Evolutionary conservation across 2,888 invertebrate species (phyloP), one percentile per base, ranked within the genome.

Genomic region (Clanis bilineata): DNA sequence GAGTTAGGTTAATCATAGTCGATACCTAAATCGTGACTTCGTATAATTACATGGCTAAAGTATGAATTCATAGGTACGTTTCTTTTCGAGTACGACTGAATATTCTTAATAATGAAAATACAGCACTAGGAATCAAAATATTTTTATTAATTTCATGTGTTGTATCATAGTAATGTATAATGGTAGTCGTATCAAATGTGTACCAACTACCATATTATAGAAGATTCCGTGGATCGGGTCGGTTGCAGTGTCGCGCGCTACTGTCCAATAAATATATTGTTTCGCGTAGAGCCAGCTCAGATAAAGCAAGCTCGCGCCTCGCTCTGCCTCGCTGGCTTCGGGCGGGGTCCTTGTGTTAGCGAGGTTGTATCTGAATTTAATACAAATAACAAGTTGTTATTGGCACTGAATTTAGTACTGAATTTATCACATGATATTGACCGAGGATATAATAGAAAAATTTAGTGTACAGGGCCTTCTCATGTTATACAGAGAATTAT

Each of bases 231-330:
- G 83, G 85, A 84, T 85, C 82, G 86, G 78, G 78, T 74, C 77
- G 77, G 75, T 18, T 18, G 67, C 66, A 68, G 56, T 54, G 71
- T 74, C 71, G 67, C 77, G 82, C 82, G 83, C 83, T 81, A 83
- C 86, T 88, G 91, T 90, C 90, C 90, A 91, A 91, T 91, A 90
- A 91, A 92, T 92, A 92, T 91, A 91, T 91, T 91, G 91, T 91
- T 91, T 92, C 88, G 87, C 85, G 87, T 87, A 81, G 80, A 87
- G 88, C 90, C 89, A 89, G 90, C 87, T 80, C 85, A 90, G 91
- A 91, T 90, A 92, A 91, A 91, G 91, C 90, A 88, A 87, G 86
- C 91, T 90, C 90, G 87, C 90, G 90, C 88, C 88, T 86, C 86
- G 86, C 83, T 85, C 72, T 85, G 87, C 88, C 79, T 84, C 83